These are phyloP conservation scores for Typhlichthys eigenmanni DNA, from an alignment of 2,797 vertebrate genomes.

Conservation along the genomic window DNA sequence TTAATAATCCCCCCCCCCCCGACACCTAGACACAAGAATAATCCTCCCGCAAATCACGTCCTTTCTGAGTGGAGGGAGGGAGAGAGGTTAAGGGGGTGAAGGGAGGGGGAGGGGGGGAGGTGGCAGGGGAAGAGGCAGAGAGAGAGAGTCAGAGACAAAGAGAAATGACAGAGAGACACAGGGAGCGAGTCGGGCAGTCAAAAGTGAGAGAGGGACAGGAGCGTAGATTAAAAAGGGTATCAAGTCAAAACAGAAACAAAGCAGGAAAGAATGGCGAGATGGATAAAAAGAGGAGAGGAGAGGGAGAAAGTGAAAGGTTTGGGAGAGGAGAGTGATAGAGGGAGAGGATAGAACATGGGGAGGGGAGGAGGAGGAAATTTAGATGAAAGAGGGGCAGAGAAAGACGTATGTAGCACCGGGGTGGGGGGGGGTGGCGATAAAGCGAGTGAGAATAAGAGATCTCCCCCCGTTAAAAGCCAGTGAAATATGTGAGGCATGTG, in stretches of 20 bases:
- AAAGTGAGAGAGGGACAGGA: neutral
- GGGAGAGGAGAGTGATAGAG: constrained; percentile 26
- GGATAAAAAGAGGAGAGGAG: neutral
- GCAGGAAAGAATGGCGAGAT: constrained; percentile 16
- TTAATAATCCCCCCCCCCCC: constrained; percentile 86
- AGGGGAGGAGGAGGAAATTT: constrained; percentile 11
- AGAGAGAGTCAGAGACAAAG: constrained; percentile 31
- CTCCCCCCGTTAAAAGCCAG: constrained; percentile 84
- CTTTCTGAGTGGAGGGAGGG: constrained; percentile 77
- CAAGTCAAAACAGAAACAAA: constrained; percentile 11
- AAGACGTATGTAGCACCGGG: constrained; percentile 64
- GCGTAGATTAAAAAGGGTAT: constrained; percentile 52
- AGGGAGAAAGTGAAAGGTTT: constrained; percentile 35
- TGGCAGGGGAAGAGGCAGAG: neutral
- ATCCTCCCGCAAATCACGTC: constrained; percentile 86
- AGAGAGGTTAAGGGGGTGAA: constrained; percentile 13
- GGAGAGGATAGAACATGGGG: constrained; percentile 31
- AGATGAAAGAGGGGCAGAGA: constrained; percentile 36
- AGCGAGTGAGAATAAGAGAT: constrained; percentile 74
- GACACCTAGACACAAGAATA: constrained; percentile 81
- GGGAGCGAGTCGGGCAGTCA: constrained; percentile 51
- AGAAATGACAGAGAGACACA: neutral
- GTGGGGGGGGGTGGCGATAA: constrained; percentile 70
- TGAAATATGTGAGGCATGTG: constrained; percentile 95
- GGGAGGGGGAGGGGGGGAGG: constrained; percentile 43